Conservation (phyloP, 1,140 invertebrate species). For the Macrobrachium rosenbergii region DNA sequence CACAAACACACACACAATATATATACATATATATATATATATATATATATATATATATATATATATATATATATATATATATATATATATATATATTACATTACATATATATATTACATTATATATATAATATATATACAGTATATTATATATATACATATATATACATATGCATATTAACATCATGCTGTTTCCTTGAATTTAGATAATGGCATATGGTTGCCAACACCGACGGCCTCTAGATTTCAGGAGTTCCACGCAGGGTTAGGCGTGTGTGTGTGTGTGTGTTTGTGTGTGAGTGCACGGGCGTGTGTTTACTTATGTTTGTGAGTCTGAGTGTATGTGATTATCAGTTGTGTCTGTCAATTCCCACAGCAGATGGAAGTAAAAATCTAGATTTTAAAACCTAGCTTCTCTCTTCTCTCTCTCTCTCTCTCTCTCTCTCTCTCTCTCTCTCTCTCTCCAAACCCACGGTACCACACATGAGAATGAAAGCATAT, state of each 20-base stretch:
- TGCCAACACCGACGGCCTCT: too few species aligned
- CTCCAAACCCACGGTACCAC: too few species aligned
- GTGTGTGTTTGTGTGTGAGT: not conserved
- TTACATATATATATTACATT: not conserved
- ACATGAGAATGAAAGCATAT: too few species aligned
- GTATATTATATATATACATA: constrained; percentile 3
- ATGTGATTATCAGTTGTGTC: not conserved
- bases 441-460: too few species aligned
- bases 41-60: constrained; percentile 22
- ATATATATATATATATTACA: not conserved
- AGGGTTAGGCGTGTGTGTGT: not conserved
- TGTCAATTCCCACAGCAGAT: too few species aligned
- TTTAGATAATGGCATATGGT: too few species aligned
- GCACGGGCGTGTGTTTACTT: not conserved
- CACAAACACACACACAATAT: not conserved
- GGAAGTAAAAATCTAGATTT: too few species aligned
- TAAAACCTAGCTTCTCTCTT: too few species aligned
- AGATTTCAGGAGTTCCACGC: not conserved
- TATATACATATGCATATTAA: not conserved
- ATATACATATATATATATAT: not conserved
- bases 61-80: constrained; percentile 21
- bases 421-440: too few species aligned
- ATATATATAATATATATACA: constrained; percentile 20
- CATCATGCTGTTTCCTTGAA: too few species aligned
- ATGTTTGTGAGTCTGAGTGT: not conserved